Evolutionary conservation across 2,113 vertebrate species (phyloP).

Genomic region (Larimichthys crocea): DNA sequence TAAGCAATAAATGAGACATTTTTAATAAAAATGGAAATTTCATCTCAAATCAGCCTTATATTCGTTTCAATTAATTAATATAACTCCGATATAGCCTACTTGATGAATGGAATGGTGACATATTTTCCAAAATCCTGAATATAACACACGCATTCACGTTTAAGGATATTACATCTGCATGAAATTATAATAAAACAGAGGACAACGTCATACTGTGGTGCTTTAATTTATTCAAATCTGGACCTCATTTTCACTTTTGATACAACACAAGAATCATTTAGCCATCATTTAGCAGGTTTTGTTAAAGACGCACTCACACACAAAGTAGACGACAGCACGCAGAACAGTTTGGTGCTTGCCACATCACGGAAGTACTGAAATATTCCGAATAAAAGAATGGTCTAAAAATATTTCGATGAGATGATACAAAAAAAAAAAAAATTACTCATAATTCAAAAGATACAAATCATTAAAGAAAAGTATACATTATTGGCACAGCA

Average conservation of each 20-base stretch:
- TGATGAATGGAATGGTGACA: neutral
- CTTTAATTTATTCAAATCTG: slow-evolving; percentile 74
- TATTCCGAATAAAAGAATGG: neutral
- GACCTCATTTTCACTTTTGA: slow-evolving; percentile 71
- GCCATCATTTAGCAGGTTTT: slow-evolving; percentile 38
- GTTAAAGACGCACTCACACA: slow-evolving; percentile 44
- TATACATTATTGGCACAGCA: slow-evolving; percentile 66
- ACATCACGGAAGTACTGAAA: slow-evolving; percentile 47
- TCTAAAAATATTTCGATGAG: slow-evolving; percentile 26
- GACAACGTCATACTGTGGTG: slow-evolving; percentile 40
- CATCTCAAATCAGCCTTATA: neutral
- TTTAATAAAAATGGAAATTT: neutral
- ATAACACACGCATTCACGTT: neutral
- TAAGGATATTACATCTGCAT: neutral
- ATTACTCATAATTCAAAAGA: slow-evolving; percentile 29
- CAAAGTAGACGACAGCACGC: slow-evolving; percentile 52
- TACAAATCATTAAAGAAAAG: slow-evolving; percentile 27
- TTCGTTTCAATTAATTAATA: neutral
- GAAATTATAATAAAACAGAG: slow-evolving; percentile 6
- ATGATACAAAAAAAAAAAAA: neutral
- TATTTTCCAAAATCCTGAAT: neutral
- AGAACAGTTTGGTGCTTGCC: slow-evolving; percentile 30
- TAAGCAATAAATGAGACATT: slow-evolving; percentile 30
- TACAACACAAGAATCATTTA: slow-evolving; percentile 17
- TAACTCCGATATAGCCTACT: neutral